Evolutionary conservation across 2,797 vertebrate species (phyloP).

Genomic region (Lithobates sylvaticus): DNA sequence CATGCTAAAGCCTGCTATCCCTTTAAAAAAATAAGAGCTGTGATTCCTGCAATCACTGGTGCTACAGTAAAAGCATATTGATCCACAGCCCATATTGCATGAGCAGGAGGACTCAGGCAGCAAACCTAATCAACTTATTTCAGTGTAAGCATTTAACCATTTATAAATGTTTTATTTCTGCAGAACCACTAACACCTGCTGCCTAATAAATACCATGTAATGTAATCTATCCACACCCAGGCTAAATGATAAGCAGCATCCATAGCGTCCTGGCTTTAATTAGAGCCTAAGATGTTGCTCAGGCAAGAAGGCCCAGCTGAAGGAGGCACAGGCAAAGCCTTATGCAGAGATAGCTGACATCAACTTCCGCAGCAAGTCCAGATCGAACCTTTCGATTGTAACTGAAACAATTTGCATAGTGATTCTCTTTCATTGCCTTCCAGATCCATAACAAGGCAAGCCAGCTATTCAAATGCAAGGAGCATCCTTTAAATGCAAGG

Average conservation of each 20-base stretch:
- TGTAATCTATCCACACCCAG: conserved; percentile 67
- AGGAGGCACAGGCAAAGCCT: conserved; percentile 75
- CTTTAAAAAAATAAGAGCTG: conserved; percentile 77
- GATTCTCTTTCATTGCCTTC: conserved; percentile 91
- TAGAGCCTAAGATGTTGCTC: conserved; percentile 71
- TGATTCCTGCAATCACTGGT: conserved; percentile 80
- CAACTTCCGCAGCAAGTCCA: conserved; percentile 83
- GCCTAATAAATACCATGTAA: conserved; percentile 70
- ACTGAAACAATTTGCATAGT: conserved; percentile 99
- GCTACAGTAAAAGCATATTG: conserved; percentile 80
- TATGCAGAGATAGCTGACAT: conserved; percentile 90
- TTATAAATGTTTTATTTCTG: conserved; percentile 79
- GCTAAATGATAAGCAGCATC: conserved; percentile 66
- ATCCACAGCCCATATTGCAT: conserved; percentile 76
- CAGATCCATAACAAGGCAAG: conserved; percentile 91
- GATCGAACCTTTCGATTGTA: conserved; percentile 99
- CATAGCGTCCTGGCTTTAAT: conserved; percentile 73
- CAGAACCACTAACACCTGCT: conserved; percentile 73
- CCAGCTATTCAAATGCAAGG: conserved; percentile 93
- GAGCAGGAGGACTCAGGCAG: conserved; percentile 68
- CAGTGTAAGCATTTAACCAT: conserved; percentile 73
- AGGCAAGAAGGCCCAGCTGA: conserved; percentile 72
- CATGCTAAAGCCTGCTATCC: conserved; percentile 67
- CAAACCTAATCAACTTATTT: conserved; percentile 67
- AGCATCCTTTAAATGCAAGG: conserved; percentile 85